Conservation (phyloP, 2,113 vertebrate species). For the Gymnarchus niloticus region DNA sequence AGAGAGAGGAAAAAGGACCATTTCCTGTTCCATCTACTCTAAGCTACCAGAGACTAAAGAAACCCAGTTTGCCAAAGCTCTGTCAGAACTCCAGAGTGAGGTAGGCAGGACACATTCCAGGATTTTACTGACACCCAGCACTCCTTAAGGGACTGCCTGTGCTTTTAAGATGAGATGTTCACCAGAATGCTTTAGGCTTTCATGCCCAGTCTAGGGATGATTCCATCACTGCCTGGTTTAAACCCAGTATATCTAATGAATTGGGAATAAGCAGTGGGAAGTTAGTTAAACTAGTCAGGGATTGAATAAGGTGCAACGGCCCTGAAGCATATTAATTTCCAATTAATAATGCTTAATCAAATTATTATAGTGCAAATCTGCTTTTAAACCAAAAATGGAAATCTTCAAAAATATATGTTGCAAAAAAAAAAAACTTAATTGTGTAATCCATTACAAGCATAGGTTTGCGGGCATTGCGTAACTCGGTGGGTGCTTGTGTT, state of each 20-base stretch:
- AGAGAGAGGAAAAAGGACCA: constrained; percentile 8
- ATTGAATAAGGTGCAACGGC: neutral
- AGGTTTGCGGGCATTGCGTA: no score
- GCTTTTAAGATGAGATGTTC: no score
- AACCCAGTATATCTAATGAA: neutral
- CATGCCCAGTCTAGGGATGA: neutral
- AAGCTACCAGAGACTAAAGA: constrained; percentile 80
- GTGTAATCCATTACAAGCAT: no score
- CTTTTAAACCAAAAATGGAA: no score
- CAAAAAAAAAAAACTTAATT: no score
- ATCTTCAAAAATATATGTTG: no score
- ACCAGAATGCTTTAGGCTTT: neutral
- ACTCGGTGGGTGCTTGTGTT: no score
- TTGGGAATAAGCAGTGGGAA: neutral
- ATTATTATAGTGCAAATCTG: neutral
- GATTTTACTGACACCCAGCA: neutral
- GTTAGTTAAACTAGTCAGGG: neutral
- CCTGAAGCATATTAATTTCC: neutral
- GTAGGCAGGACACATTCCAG: constrained; percentile 49
- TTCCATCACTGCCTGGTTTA: no score
- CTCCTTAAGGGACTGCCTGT: neutral
- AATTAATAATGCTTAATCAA: no score
- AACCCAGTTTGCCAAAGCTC: constrained; percentile 74
- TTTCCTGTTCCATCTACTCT: constrained; percentile 72
- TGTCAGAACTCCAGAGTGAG: constrained; percentile 79